phyloP scores from a whole-genome alignment of 2,888 invertebrate genomes.

The Drosophila colorata region DNA sequence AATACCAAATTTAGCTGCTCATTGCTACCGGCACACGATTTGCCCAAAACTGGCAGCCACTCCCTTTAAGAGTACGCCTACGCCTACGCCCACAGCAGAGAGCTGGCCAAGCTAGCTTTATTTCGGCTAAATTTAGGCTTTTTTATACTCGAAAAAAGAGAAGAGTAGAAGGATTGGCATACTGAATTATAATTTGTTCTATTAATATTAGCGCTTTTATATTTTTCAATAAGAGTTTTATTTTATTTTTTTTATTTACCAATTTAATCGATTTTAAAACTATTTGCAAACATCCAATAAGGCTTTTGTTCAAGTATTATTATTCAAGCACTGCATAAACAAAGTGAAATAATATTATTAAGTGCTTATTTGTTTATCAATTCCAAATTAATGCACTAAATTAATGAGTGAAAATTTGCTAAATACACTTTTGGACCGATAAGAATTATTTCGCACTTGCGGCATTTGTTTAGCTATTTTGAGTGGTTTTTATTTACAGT shows the following conservation, averaged over 20 bases:
- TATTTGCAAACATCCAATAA: background rate
- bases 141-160: too few species aligned
- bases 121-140: slow-evolving; percentile 16
- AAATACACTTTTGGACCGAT: background rate
- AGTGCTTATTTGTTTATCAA: slow-evolving; percentile 17
- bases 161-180: too few species aligned
- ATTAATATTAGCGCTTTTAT: too few species aligned
- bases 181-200: too few species aligned
- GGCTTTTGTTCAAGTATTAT: background rate
- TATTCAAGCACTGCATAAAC: slow-evolving; percentile 8
- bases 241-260: slow-evolving; percentile 1
- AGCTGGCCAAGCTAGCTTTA: slow-evolving; percentile 28
- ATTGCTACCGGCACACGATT: slow-evolving; percentile 64
- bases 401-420: slow-evolving; percentile 4
- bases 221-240: background rate
- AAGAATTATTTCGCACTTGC: slow-evolving; percentile 5
- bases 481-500: background rate
- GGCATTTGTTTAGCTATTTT: slow-evolving; percentile 27
- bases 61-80: background rate
- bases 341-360: slow-evolving; percentile 7
- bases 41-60: slow-evolving; percentile 7
- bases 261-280: background rate
- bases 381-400: background rate
- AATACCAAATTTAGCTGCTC: slow-evolving; percentile 58
- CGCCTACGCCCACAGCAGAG: background rate